These are phyloP conservation scores for Daphoenositta chrysoptera DNA, from an alignment of 2,113 vertebrate species.

Conservation along the genomic window DNA sequence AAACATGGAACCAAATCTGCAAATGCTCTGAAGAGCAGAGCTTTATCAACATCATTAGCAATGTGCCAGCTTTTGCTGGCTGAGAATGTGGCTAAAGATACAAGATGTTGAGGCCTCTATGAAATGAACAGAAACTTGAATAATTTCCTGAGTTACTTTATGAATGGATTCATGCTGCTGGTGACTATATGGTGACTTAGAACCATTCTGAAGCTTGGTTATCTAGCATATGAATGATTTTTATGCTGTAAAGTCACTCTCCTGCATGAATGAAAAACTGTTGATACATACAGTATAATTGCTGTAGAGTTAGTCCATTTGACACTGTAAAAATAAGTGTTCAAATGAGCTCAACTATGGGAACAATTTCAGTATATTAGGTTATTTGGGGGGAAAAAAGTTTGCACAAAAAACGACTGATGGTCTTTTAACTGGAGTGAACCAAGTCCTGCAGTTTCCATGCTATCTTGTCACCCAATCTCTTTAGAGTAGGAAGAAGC, in stretches of 20 bases:
- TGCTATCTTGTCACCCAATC: fast-evolving
- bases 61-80: not conserved
- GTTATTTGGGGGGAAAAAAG: fast-evolving
- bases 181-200: not conserved
- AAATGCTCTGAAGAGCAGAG: not conserved
- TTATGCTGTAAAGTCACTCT: not conserved
- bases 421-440: not conserved
- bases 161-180: not conserved
- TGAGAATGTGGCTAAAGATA: not conserved
- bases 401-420: not conserved
- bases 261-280: not conserved
- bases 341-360: not conserved
- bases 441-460: not conserved
- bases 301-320: not conserved
- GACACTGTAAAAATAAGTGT: not conserved
- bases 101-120: not conserved
- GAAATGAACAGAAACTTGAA: not conserved
- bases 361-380: not conserved
- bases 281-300: not conserved
- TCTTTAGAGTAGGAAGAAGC: not conserved
- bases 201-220: not conserved
- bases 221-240: not conserved
- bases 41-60: not conserved
- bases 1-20: not conserved
- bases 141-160: not conserved